Conservation (phyloP, 2,797 vertebrate genomes). For the Vipera ursinii region DNA sequence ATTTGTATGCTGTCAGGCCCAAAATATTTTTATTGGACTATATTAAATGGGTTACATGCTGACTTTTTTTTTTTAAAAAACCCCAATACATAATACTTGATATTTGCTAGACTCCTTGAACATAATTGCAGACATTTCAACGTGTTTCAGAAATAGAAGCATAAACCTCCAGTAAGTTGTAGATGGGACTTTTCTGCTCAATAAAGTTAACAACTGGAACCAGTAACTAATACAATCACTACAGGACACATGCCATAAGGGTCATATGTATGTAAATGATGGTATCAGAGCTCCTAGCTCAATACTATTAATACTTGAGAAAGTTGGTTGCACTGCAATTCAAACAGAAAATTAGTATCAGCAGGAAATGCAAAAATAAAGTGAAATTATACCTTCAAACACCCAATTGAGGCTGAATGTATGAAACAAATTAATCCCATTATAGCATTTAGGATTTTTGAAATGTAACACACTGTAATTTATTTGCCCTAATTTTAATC, state of each 20-base stretch:
- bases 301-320: slow-evolving; percentile 22
- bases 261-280: slow-evolving; percentile 44
- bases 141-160: neutral
- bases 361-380: neutral
- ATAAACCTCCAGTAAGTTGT: slow-evolving; percentile 32
- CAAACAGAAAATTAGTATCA: slow-evolving; percentile 29
- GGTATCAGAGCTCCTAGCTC: slow-evolving; percentile 9
- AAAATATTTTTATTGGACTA: neutral
- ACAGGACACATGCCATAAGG: slow-evolving; percentile 31
- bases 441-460: slow-evolving; percentile 6
- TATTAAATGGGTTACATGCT: neutral
- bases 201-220: slow-evolving; percentile 39
- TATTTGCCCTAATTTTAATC: slow-evolving; percentile 26
- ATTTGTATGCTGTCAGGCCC: neutral
- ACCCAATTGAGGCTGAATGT: slow-evolving; percentile 19
- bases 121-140: neutral
- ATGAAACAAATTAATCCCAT: neutral
- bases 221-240: slow-evolving; percentile 32
- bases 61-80: neutral
- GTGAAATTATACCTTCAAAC: slow-evolving; percentile 3
- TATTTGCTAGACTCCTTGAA: slow-evolving; percentile 25
- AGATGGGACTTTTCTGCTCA: slow-evolving; percentile 38
- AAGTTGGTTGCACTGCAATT: slow-evolving; percentile 22
- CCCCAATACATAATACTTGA: neutral
- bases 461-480: neutral